Conservation (phyloP, 2,113 vertebrate genomes). For the Meleagris gallopavo region DNA sequence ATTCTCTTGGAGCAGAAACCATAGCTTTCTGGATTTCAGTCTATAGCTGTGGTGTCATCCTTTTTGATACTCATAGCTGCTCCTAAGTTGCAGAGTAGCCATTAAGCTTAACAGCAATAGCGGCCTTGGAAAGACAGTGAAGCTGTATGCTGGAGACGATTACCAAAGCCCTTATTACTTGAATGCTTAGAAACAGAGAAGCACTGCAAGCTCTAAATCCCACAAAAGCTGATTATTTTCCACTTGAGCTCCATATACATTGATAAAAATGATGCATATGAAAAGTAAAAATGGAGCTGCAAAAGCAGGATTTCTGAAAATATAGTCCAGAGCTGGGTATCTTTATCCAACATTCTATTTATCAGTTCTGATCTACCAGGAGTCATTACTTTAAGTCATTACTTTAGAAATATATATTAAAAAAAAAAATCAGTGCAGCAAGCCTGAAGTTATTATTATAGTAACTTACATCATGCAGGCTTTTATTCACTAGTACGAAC, state of each 20-base stretch:
- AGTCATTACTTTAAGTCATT: neutral
- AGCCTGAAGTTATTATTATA: neutral
- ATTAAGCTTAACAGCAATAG: conserved; percentile 51
- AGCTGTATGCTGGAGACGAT: conserved; percentile 27
- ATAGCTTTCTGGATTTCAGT: conserved; percentile 33
- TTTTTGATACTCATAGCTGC: conserved; percentile 38
- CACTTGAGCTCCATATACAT: conserved; percentile 16
- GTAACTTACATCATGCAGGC: neutral
- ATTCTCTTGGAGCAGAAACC: conserved; percentile 31
- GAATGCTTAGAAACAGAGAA: conserved; percentile 47
- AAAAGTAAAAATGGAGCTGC: neutral
- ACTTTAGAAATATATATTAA: neutral
- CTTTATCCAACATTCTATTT: neutral
- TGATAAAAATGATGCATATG: neutral
- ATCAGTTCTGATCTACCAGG: neutral
- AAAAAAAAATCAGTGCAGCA: neutral
- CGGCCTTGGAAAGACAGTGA: conserved; percentile 1
- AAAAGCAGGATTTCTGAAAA: conserved; percentile 16
- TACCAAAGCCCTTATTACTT: conserved; percentile 50
- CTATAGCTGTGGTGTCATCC: neutral
- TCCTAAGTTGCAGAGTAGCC: conserved; percentile 41
- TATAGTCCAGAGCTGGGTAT: neutral
- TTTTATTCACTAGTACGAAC: neutral
- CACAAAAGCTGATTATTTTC: conserved; percentile 60
- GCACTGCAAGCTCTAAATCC: conserved; percentile 49